phyloP scores from a whole-genome alignment of 2,888 invertebrate genomes.

The Celastrina argiolus region DNA sequence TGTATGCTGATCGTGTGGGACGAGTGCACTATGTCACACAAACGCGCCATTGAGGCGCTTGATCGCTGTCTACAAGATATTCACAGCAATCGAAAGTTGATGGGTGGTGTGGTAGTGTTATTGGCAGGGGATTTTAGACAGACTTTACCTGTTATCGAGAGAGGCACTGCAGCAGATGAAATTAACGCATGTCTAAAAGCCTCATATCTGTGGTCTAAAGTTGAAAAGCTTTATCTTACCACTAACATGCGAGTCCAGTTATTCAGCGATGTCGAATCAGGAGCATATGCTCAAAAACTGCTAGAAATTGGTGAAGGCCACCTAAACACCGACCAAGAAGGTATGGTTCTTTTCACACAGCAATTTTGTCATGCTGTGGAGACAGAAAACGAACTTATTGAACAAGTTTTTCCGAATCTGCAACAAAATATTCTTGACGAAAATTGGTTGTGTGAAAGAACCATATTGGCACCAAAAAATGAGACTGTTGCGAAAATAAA shows the following conservation, averaged over 20 bases:
- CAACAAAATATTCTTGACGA: conserved; percentile 27
- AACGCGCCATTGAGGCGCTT: too few species aligned
- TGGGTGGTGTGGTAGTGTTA: too few species aligned
- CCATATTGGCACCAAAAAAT: conserved; percentile 29
- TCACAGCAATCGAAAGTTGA: too few species aligned
- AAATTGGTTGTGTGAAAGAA: conserved; percentile 38
- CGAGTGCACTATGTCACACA: too few species aligned
- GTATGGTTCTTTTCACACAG: conserved; percentile 34
- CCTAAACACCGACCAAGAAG: conserved; percentile 34
- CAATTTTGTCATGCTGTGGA: conserved; percentile 32
- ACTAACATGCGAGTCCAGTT: conserved; percentile 38
- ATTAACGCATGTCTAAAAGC: conserved; percentile 37
- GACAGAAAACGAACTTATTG: conserved; percentile 33
- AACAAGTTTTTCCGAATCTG: conserved; percentile 35
- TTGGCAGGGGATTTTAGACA: too few species aligned
- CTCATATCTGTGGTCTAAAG: conserved; percentile 33
- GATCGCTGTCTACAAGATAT: too few species aligned
- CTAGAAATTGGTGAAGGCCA: conserved; percentile 36
- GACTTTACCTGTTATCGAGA: too few species aligned
- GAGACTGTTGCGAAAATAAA: conserved; percentile 35
- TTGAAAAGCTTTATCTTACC: conserved; percentile 35
- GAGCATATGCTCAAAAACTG: conserved; percentile 34
- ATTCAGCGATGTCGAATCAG: conserved; percentile 32
- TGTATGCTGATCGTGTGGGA: too few species aligned
- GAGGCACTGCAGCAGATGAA: too few species aligned